These are phyloP conservation scores for Stegostoma tigrinum DNA, from an alignment of 2,113 vertebrate species.

Conservation along the genomic window DNA sequence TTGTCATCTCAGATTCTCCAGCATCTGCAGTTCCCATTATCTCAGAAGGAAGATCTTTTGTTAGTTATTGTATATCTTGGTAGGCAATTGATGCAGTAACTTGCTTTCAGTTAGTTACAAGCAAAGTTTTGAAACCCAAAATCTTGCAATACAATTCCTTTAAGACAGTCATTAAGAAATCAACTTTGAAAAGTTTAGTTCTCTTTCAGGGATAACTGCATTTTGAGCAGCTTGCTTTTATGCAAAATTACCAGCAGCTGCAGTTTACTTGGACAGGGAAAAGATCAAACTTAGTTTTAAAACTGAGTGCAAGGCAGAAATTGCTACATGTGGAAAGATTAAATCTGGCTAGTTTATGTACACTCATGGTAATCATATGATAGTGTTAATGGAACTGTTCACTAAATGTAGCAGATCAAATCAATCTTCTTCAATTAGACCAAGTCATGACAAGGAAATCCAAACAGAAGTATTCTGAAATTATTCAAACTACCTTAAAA, in stretches of 20 bases:
- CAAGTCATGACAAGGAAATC: background rate
- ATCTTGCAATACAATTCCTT: no score
- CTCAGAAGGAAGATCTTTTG: no score
- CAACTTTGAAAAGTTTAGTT: no score
- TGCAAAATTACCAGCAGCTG: background rate
- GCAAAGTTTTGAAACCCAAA: no score
- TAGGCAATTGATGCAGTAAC: no score
- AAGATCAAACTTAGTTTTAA: background rate
- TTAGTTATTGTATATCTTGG: no score
- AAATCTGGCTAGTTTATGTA: background rate
- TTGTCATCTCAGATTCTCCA: no score
- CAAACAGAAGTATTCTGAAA: background rate
- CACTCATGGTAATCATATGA: background rate
- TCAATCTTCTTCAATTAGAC: background rate
- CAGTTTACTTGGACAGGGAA: background rate
- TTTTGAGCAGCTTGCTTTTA: background rate
- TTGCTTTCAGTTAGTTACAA: no score
- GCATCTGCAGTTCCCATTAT: no score
- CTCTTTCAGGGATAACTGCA: background rate
- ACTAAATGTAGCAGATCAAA: no score
- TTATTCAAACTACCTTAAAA: background rate
- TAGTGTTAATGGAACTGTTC: no score
- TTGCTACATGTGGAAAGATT: background rate
- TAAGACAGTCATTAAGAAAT: no score
- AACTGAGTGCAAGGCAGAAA: background rate